Conservation (phyloP, 1,140 invertebrate genomes). For the Planococcus citri region DNA sequence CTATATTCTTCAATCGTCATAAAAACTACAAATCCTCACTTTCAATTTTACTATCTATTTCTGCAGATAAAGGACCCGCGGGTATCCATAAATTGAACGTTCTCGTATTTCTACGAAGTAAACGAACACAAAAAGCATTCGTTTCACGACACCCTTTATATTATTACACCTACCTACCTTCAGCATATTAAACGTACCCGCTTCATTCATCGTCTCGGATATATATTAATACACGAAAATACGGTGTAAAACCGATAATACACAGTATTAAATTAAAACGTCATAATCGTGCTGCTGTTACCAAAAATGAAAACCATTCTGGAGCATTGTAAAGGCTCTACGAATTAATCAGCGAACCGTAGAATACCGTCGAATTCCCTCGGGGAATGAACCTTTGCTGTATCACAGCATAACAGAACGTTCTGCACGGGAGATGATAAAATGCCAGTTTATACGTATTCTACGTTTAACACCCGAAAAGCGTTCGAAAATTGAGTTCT, state of each 20-base stretch:
- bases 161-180: too few relatives aligned
- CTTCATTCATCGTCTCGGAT: background rate
- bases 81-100: too few relatives aligned
- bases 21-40: too few relatives aligned
- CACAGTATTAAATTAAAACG: slow-evolving; percentile 4
- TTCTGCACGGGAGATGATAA: slow-evolving; percentile 15
- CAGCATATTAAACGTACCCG: background rate
- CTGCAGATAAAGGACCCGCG: too few relatives aligned
- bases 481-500: background rate
- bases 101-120: background rate
- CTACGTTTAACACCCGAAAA: background rate
- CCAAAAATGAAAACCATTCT: slow-evolving; percentile 1
- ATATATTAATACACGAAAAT: background rate
- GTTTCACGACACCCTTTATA: background rate
- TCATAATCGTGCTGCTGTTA: background rate
- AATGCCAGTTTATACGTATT: background rate
- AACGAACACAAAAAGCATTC: background rate
- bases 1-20: too few relatives aligned
- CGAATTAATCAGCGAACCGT: slow-evolving; percentile 11
- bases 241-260: background rate
- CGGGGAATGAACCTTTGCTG: background rate
- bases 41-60: too few relatives aligned
- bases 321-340: background rate
- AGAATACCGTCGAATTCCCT: slow-evolving; percentile 10
- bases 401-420: slow-evolving; percentile 14